Conservation (phyloP, 2,797 vertebrate species). For the Lophotriccus pileatus region DNA sequence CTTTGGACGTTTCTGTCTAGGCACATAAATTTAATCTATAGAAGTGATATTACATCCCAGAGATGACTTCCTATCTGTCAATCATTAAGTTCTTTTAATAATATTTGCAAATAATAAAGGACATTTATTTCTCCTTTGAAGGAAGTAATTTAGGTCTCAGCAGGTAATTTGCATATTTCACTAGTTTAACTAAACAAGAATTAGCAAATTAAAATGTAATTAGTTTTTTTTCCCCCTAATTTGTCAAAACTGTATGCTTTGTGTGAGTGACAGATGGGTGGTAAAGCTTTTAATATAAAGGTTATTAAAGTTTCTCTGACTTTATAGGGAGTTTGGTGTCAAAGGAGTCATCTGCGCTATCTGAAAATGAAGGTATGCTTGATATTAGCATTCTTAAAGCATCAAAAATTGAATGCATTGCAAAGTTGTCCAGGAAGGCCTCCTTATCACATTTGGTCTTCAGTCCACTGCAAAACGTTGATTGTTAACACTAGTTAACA, state of each 20-base stretch:
- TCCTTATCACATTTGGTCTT: background rate
- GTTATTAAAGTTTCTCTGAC: conserved; percentile 47
- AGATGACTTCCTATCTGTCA: conserved; percentile 8
- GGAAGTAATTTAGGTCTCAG: conserved; percentile 59
- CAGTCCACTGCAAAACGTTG: background rate
- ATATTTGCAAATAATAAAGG: conserved; percentile 47
- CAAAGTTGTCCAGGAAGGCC: background rate
- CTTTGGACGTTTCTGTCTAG: background rate
- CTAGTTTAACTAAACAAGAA: conserved; percentile 63
- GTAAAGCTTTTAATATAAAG: conserved; percentile 47
- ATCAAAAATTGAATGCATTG: background rate
- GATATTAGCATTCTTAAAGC: background rate
- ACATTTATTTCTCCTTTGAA: conserved; percentile 68
- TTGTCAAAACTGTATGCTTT: conserved; percentile 69
- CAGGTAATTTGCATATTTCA: conserved; percentile 67
- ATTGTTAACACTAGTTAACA: background rate
- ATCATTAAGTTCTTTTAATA: conserved; percentile 32
- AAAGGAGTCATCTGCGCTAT: background rate
- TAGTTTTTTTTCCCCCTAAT: conserved; percentile 40
- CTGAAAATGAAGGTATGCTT: background rate
- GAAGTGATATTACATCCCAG: background rate
- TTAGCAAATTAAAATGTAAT: conserved; percentile 74
- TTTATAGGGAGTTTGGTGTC: conserved; percentile 39
- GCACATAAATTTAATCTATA: background rate
- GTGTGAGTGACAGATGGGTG: conserved; percentile 50